phyloP scores from a whole-genome alignment of 1,140 invertebrate genomes.

The Aradophagus sp. region DNA sequence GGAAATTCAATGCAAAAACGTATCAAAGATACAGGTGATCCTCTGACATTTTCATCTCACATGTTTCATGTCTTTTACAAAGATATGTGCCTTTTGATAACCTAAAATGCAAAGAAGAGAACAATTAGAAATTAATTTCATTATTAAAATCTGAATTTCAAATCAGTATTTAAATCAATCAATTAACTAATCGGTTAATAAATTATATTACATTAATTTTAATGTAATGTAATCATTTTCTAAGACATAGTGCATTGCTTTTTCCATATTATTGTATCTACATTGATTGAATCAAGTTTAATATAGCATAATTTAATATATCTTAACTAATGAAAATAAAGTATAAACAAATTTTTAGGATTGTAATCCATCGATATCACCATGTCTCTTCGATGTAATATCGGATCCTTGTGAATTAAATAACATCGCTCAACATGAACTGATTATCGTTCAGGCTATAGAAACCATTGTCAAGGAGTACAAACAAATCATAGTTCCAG shows the following conservation, averaged over 20 bases:
- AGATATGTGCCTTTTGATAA: no score
- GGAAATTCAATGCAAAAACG: conserved; percentile 20
- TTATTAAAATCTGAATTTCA: no score
- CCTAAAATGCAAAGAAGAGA: not conserved
- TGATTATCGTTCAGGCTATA: conserved; percentile 71
- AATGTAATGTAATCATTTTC: no score
- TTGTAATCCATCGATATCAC: conserved; percentile 76
- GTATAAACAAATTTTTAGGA: conserved; percentile 13
- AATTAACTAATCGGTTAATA: no score
- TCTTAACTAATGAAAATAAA: no score
- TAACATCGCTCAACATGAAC: conserved; percentile 77
- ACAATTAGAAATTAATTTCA: no score
- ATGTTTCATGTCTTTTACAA: not conserved
- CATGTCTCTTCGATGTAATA: conserved; percentile 84
- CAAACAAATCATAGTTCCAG: conserved; percentile 71
- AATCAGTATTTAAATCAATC: no score
- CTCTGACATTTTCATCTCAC: not conserved
- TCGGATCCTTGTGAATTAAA: conserved; percentile 85
- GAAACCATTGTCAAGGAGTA: conserved; percentile 72
- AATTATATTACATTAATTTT: no score
- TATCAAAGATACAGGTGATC: conserved; percentile 10
- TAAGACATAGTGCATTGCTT: no score
- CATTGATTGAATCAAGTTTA: no score
- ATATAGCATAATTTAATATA: no score
- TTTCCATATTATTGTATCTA: no score